Conservation (phyloP, 1,140 invertebrate genomes). For the Trichonephila clavipes region DNA sequence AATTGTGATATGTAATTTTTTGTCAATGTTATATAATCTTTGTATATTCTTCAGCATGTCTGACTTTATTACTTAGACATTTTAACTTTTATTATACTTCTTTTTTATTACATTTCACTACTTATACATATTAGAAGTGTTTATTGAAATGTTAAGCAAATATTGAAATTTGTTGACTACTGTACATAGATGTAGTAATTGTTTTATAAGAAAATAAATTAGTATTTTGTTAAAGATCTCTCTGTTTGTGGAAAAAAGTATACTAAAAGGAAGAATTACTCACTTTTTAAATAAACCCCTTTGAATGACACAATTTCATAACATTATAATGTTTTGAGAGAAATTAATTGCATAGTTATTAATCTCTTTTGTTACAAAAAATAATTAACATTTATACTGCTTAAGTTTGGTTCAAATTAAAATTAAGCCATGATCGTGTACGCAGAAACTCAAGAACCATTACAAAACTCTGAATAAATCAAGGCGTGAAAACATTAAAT, state of each 20-base stretch:
- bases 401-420: no score
- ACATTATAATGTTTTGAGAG: no score
- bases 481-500: no score
- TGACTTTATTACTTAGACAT: background rate
- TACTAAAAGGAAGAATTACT: no score
- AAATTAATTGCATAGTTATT: no score
- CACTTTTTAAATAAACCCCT: no score
- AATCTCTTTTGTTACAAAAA: no score
- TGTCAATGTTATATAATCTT: background rate
- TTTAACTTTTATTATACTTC: background rate
- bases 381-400: no score
- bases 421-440: no score
- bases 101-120: background rate
- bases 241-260: background rate
- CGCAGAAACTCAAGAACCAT: no score
- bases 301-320: no score
- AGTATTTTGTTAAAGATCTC: background rate
- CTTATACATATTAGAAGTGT: background rate
- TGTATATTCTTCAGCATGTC: background rate
- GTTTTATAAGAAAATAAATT: constrained; percentile 25
- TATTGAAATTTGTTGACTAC: background rate
- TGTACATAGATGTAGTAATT: background rate
- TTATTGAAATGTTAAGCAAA: background rate
- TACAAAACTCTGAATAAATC: no score
- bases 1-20: background rate